Conservation (phyloP, 30 jellyfish, hydroid and myxozoan genomes). For the Aurelia aurita complex sp. Pacific region DNA sequence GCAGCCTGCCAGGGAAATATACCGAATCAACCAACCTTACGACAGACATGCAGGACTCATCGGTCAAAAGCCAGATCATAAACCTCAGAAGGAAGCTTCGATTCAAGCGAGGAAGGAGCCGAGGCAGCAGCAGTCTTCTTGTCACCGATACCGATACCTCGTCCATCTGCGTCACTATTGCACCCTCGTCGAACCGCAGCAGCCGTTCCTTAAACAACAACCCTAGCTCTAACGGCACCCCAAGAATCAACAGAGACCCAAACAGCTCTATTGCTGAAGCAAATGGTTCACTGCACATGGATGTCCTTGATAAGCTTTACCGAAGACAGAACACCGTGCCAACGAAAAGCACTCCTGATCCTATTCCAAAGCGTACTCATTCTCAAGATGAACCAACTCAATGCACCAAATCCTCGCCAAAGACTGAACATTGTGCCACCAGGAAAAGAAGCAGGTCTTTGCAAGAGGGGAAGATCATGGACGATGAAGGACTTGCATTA, state of each 20-base stretch:
- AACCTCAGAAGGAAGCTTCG: constrained; percentile 35
- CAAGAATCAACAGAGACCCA: neutral
- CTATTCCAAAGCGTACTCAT: neutral
- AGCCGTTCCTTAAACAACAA: constrained; percentile 3
- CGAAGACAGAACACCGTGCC: neutral
- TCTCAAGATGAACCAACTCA: too few relatives aligned
- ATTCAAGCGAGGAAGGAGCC: constrained; percentile 9
- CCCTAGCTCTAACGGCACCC: neutral
- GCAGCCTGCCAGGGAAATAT: neutral
- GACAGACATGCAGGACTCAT: neutral
- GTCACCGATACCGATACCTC: constrained; percentile 14
- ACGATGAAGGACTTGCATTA: too few relatives aligned
- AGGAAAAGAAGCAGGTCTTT: too few relatives aligned
- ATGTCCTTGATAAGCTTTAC: neutral
- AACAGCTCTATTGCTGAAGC: neutral
- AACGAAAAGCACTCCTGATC: neutral
- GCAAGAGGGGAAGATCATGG: too few relatives aligned
- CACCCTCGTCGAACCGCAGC: constrained; percentile 17
- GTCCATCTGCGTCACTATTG: constrained; percentile 26
- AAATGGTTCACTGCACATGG: neutral
- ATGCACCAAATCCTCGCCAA: too few relatives aligned
- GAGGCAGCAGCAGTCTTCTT: constrained; percentile 1
- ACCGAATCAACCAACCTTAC: constrained; percentile 8
- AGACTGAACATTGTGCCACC: too few relatives aligned
- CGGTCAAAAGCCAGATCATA: constrained; percentile 35